Evolutionary conservation across 2,113 vertebrate genomes (phyloP).

Genomic region (Chionomys nivalis): DNA sequence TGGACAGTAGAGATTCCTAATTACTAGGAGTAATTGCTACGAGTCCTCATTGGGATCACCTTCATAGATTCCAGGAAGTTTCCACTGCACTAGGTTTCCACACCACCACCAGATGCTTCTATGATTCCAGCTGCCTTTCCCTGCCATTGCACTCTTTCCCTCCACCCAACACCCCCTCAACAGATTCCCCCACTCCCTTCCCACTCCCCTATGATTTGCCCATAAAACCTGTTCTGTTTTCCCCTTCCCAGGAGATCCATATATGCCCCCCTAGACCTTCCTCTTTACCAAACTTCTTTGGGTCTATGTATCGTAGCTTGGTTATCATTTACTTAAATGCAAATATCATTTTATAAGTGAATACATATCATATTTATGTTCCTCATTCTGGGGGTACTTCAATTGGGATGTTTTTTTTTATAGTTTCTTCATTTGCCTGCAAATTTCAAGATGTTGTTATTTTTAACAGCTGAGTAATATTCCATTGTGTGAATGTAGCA

Average conservation of each 20-base stretch:
- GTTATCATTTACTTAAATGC: not conserved
- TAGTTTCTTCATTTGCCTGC: not conserved
- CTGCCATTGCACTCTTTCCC: accelerated
- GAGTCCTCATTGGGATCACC: not conserved
- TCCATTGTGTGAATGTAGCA: not conserved
- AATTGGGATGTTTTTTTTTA: not conserved
- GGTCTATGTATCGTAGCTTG: not conserved
- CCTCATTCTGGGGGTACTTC: too few species aligned
- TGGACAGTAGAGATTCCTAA: not conserved
- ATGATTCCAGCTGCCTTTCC: not conserved
- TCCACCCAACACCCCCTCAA: not conserved
- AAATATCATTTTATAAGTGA: too few species aligned
- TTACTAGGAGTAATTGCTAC: too few species aligned
- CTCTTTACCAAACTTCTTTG: not conserved
- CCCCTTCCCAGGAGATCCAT: not conserved
- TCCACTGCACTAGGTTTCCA: not conserved
- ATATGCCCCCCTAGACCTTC: not conserved
- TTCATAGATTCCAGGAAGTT: not conserved
- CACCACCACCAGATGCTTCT: not conserved
- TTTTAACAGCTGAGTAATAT: not conserved
- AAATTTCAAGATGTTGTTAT: not conserved
- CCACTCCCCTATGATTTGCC: too few species aligned
- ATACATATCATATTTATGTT: too few species aligned
- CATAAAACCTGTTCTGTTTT: not conserved
- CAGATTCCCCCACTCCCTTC: not conserved